Conservation (phyloP, 2,113 vertebrate species). For the Mesoclemmys tuberculata region DNA sequence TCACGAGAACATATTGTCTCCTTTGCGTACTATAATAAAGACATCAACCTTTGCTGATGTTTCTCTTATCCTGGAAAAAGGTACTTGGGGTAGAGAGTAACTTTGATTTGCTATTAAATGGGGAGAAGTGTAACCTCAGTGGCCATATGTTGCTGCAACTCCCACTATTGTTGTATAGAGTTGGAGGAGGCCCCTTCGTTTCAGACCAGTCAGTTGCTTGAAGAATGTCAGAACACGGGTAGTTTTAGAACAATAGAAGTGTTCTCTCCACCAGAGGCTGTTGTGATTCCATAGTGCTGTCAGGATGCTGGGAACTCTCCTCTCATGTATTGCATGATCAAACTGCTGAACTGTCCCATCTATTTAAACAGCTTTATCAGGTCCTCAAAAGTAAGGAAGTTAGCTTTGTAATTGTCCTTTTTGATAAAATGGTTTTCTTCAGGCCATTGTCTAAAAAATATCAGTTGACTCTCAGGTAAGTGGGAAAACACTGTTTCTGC, state of each 20-base stretch:
- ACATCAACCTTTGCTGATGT: background rate
- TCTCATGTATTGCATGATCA: background rate
- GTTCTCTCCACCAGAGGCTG: background rate
- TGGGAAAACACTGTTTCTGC: background rate
- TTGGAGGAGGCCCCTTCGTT: background rate
- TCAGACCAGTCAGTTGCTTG: background rate
- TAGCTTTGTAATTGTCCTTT: background rate
- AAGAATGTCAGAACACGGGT: background rate
- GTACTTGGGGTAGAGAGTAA: background rate
- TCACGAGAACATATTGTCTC: background rate
- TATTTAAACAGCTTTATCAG: background rate
- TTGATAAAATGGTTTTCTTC: background rate
- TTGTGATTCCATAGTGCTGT: background rate
- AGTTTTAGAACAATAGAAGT: background rate
- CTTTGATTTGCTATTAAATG: background rate
- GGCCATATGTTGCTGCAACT: background rate
- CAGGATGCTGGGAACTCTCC: background rate
- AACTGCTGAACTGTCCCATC: background rate
- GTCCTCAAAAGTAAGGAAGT: background rate
- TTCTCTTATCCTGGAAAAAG: background rate
- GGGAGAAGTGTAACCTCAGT: background rate
- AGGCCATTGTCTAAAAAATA: fast-evolving
- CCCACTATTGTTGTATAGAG: background rate
- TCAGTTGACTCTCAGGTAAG: background rate
- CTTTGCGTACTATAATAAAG: background rate